Conservation (phyloP, 2,797 vertebrate species). For the Enteromius fasciolatus region DNA sequence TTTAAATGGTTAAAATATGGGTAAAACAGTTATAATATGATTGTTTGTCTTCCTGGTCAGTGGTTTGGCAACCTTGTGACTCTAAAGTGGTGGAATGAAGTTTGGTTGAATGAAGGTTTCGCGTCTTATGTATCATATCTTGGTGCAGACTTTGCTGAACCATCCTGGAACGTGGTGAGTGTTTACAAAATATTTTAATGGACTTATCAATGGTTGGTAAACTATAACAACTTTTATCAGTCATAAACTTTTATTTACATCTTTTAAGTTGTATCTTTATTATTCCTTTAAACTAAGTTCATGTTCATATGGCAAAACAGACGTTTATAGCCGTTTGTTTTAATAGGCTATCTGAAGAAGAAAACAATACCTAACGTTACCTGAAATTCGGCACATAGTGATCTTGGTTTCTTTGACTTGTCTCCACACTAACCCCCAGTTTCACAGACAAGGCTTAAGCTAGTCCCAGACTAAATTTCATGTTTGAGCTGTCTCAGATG, state of each 20-base stretch:
- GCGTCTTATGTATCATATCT: slow-evolving; percentile 91
- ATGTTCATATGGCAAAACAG: not conserved
- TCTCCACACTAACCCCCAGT: too few species aligned
- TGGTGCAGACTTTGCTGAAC: slow-evolving; percentile 79
- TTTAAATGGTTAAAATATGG: not conserved
- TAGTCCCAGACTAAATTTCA: too few species aligned
- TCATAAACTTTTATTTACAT: not conserved
- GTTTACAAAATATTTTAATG: not conserved
- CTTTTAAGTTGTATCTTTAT: not conserved
- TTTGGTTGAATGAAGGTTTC: slow-evolving; percentile 96
- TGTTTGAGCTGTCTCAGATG: too few species aligned
- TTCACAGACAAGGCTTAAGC: too few species aligned
- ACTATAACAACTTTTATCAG: not conserved
- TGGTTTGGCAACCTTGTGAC: slow-evolving; percentile 98
- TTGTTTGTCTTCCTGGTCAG: slow-evolving; percentile 65
- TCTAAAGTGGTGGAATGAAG: slow-evolving; percentile 91
- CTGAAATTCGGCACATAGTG: not conserved
- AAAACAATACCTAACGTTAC: too few species aligned
- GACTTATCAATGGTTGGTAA: not conserved
- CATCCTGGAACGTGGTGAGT: slow-evolving; percentile 20
- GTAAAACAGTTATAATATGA: not conserved
- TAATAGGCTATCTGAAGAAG: not conserved
- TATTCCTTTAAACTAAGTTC: not conserved
- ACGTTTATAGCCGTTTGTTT: not conserved
- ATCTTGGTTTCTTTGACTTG: not conserved